A percentile compares a stretch with the other conserved stretches of the same genome.
Evolutionary conservation across 2,888 invertebrate genomes (phyloP).

Genomic region (Rhagonycha lutea): DNA sequence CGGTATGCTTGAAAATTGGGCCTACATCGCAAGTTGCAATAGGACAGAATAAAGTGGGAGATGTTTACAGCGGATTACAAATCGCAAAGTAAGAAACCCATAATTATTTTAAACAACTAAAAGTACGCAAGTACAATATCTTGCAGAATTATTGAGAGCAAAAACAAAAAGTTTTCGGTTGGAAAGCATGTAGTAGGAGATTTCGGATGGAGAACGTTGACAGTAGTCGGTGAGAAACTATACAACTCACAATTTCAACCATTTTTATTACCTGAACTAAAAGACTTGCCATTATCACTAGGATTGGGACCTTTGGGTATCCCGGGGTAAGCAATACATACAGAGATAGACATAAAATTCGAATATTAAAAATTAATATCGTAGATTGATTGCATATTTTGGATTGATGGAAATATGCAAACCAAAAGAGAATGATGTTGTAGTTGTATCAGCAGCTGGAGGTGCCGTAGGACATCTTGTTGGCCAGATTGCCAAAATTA

Average conservation of each 20-base stretch:
- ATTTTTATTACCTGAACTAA: conserved; percentile 62
- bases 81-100: conserved; percentile 65
- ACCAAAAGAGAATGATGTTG: conserved; percentile 72
- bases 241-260: conserved; percentile 4
- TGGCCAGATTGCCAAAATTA: conserved; percentile 77
- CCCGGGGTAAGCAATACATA: conserved; percentile 62
- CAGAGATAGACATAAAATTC: background rate
- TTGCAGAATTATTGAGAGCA: conserved; percentile 69
- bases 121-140: conserved; percentile 10
- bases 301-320: conserved; percentile 69
- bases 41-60: conserved; percentile 58
- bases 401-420: conserved; percentile 72
- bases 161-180: conserved; percentile 65
- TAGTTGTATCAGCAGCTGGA: conserved; percentile 76
- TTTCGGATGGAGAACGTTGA: conserved; percentile 72
- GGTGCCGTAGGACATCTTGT: conserved; percentile 79
- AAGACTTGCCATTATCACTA: conserved; percentile 62
- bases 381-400: conserved; percentile 74
- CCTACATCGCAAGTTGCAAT: conserved; percentile 70
- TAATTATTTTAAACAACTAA: background rate
- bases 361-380: conserved; percentile 21
- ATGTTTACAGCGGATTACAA: conserved; percentile 72
- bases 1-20: conserved; percentile 71
- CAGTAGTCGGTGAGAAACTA: conserved; percentile 69
- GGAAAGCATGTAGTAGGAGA: conserved; percentile 66